Conservation (phyloP, 2,888 invertebrate genomes). For the Phyllotreta striolata region DNA sequence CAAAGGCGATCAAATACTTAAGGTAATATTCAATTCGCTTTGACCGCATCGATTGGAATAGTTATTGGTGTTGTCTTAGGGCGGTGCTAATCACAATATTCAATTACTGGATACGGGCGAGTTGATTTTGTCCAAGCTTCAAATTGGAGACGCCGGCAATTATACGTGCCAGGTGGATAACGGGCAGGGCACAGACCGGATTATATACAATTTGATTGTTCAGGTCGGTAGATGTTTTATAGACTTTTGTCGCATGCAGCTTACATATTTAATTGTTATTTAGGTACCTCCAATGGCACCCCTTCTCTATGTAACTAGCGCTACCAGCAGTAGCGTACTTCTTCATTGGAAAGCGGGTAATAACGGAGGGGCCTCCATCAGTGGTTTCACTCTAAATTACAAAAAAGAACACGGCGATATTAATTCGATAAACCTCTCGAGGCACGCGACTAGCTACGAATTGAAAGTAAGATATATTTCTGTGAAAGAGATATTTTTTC, state of each 20-base stretch:
- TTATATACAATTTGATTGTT: slow-evolving; percentile 70
- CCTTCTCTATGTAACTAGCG: slow-evolving; percentile 75
- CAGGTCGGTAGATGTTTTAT: slow-evolving; percentile 63
- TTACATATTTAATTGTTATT: slow-evolving; percentile 42
- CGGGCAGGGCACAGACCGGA: slow-evolving; percentile 71
- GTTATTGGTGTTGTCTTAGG: slow-evolving; percentile 40
- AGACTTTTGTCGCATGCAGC: not conserved
- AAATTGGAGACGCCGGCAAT: slow-evolving; percentile 72
- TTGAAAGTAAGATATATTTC: slow-evolving; percentile 63
- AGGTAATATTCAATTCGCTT: slow-evolving; percentile 45
- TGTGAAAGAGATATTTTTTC: not conserved
- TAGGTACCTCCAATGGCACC: slow-evolving; percentile 82
- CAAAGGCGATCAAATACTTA: slow-evolving; percentile 66
- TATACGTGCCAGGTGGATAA: slow-evolving; percentile 77
- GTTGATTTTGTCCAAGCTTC: slow-evolving; percentile 70
- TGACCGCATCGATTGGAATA: not conserved
- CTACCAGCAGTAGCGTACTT: slow-evolving; percentile 77
- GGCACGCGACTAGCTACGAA: slow-evolving; percentile 73
- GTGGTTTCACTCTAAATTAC: slow-evolving; percentile 73
- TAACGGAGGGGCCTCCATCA: slow-evolving; percentile 73
- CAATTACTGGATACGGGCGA: slow-evolving; percentile 73
- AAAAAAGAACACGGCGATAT: slow-evolving; percentile 71
- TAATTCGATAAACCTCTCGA: slow-evolving; percentile 70
- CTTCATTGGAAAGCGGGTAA: slow-evolving; percentile 79
- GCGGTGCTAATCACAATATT: slow-evolving; percentile 67